Evolutionary conservation across 2,113 vertebrate species (phyloP).

Genomic region (Caretta caretta): DNA sequence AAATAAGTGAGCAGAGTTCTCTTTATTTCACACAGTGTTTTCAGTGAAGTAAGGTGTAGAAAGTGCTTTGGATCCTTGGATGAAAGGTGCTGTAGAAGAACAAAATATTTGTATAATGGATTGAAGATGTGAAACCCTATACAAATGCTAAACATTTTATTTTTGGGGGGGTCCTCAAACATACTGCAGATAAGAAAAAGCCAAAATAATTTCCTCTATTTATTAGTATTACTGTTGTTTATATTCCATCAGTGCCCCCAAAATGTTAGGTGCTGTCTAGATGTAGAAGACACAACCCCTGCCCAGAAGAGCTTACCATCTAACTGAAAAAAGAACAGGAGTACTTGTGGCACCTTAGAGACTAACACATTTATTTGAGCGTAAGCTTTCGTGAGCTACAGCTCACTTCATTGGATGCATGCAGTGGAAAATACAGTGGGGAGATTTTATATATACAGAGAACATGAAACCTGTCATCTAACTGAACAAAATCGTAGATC

Average conservation of each 20-base stretch:
- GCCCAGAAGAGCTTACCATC: neutral
- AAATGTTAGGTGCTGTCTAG: fast-evolving
- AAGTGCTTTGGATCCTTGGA: neutral
- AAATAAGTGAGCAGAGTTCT: neutral
- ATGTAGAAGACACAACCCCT: fast-evolving
- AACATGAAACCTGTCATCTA: too few relatives aligned
- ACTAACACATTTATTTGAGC: too few relatives aligned
- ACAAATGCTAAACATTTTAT: neutral
- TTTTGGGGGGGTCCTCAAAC: neutral
- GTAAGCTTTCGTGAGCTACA: too few relatives aligned
- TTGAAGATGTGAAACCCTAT: neutral
- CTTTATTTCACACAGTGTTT: neutral
- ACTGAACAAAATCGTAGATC: neutral
- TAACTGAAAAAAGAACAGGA: neutral
- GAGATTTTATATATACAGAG: too few relatives aligned
- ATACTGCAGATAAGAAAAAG: fast-evolving
- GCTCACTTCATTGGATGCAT: too few relatives aligned
- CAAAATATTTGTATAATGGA: neutral
- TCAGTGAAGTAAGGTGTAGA: fast-evolving
- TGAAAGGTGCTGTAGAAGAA: constrained; percentile 21
- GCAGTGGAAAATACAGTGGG: too few relatives aligned
- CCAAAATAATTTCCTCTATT: fast-evolving
- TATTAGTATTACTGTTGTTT: neutral
- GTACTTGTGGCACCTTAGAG: too few relatives aligned
- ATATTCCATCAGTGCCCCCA: fast-evolving